Conservation (phyloP, 2,797 vertebrate genomes). For the Pantherophis alleghaniensis region DNA sequence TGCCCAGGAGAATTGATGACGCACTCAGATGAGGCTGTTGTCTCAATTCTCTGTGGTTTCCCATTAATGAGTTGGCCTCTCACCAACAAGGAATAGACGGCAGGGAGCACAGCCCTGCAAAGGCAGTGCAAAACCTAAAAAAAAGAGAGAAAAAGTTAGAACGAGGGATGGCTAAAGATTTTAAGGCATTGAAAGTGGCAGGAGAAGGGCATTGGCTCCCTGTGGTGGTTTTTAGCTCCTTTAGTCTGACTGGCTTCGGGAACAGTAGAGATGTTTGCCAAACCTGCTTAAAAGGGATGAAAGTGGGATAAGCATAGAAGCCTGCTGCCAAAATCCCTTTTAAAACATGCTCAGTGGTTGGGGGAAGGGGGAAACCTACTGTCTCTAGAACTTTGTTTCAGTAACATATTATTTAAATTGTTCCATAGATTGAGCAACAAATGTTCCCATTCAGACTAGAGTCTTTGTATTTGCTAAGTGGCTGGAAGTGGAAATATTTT, state of each 20-base stretch:
- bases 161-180: not conserved
- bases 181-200: not conserved
- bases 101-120: too few species aligned
- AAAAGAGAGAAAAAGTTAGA: not conserved
- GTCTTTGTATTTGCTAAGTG: not conserved
- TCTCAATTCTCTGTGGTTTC: not conserved
- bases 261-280: not conserved
- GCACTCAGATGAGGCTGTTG: not conserved
- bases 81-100: not conserved
- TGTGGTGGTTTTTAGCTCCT: not conserved
- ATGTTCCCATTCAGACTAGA: not conserved
- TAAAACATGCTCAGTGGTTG: not conserved
- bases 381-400: not conserved
- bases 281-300: not conserved
- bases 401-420: not conserved
- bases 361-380: not conserved
- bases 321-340: not conserved
- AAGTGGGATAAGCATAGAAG: not conserved
- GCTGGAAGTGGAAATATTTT: not conserved
- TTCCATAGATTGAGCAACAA: not conserved
- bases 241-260: not conserved
- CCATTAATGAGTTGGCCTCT: not conserved
- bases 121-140: not conserved
- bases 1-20: conserved; percentile 9
- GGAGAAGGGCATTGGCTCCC: not conserved